Conservation (phyloP, 2,888 invertebrate genomes). For the Axea sp. region DNA sequence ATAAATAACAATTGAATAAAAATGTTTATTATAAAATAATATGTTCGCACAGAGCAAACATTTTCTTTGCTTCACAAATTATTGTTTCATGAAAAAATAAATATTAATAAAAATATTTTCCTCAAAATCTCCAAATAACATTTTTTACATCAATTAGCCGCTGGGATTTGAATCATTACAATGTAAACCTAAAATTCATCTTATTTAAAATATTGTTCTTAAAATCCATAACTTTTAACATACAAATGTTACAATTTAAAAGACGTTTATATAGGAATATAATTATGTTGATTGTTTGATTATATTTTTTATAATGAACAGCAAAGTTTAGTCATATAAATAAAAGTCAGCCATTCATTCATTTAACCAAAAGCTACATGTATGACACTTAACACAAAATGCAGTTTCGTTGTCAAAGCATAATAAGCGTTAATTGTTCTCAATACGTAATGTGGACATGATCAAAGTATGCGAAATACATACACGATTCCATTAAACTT, state of each 20-base stretch:
- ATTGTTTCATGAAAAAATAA: too few species aligned
- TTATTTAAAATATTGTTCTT: neutral
- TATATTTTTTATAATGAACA: constrained; percentile 37
- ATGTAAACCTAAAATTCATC: too few species aligned
- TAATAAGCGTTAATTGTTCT: constrained; percentile 29
- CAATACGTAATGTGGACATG: constrained; percentile 32
- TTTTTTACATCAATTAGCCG: too few species aligned
- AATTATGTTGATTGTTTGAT: constrained; percentile 45
- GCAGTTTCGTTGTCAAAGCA: constrained; percentile 22
- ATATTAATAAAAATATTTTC: too few species aligned
- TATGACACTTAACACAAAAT: constrained; percentile 17
- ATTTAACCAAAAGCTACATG: constrained; percentile 6
- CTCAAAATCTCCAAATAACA: too few species aligned
- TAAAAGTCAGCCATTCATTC: too few species aligned
- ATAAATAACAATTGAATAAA: too few species aligned
- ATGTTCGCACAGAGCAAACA: too few species aligned
- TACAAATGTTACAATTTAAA: too few species aligned
- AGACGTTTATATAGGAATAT: constrained; percentile 35
- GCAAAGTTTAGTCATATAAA: constrained; percentile 38
- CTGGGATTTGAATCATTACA: too few species aligned
- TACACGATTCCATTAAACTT: constrained; percentile 29
- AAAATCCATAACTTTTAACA: constrained; percentile 12
- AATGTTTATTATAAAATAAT: too few species aligned
- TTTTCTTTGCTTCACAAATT: too few species aligned
- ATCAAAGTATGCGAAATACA: constrained; percentile 11